Conservation (phyloP, 37 sponge, comb jelly and placozoan genomes). For the Spongia lamella region DNA sequence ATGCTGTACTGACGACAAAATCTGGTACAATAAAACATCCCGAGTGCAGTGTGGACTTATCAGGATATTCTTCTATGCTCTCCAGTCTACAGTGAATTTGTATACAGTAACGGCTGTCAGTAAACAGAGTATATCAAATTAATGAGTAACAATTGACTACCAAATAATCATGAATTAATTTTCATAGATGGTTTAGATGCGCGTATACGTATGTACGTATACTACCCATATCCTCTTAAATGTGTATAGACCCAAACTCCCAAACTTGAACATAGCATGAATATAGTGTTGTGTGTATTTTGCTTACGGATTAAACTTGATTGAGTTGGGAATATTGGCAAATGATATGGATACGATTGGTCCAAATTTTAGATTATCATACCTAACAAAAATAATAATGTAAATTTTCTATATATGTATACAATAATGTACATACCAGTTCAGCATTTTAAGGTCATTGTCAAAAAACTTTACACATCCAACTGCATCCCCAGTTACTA, state of each 20-base stretch:
- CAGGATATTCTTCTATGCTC: conserved; percentile 18
- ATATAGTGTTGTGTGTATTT: no score
- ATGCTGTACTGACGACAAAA: conserved; percentile 56
- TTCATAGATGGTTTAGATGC: no score
- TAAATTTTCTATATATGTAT: not conserved
- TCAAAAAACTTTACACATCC: conserved; percentile 91
- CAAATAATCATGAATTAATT: no score
- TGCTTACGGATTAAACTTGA: not conserved
- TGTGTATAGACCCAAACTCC: no score
- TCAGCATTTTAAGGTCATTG: conserved; percentile 68
- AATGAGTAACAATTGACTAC: no score
- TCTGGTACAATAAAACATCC: conserved; percentile 70
- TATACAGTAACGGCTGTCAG: not conserved
- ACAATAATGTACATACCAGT: conserved; percentile 91
- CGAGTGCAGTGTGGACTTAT: conserved; percentile 64
- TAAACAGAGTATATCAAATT: no score
- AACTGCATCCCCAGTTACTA: conserved; percentile 79
- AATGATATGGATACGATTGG: conserved; percentile 83
- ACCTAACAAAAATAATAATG: conserved; percentile 21
- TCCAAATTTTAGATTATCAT: conserved; percentile 45
- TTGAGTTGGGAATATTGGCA: conserved; percentile 44
- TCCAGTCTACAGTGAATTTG: no score
- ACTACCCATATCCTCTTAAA: no score
- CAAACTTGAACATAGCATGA: no score
- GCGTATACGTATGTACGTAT: no score